A percentile compares a stretch with the other conserved stretches of the same genome.
Evolutionary conservation across 1,140 invertebrate genomes (phyloP).

Genomic region (Anastrepha ludens): DNA sequence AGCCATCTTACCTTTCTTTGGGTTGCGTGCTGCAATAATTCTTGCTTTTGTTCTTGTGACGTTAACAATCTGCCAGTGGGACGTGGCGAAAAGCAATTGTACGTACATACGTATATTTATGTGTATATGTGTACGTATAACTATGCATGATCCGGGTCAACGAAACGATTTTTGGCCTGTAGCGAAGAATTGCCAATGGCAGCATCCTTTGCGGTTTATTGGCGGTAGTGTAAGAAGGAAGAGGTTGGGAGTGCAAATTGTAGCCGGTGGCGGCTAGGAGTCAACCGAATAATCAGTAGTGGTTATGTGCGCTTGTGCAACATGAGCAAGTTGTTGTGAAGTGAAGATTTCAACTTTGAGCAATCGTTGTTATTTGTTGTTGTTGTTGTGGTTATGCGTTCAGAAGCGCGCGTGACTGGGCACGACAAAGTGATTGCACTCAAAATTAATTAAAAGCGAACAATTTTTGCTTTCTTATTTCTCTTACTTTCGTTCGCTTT

Average conservation of each 20-base stretch:
- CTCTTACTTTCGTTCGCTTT: background rate
- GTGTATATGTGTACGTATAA: background rate
- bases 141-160: background rate
- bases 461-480: background rate
- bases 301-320: background rate
- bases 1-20: background rate
- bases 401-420: constrained; percentile 27
- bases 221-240: background rate
- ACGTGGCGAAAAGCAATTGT: background rate
- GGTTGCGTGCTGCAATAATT: background rate
- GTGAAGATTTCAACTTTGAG: background rate
- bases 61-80: background rate
- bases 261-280: background rate
- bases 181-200: background rate
- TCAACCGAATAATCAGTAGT: background rate
- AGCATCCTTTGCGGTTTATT: constrained; percentile 11
- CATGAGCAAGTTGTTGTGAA: background rate
- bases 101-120: background rate
- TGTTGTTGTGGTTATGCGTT: constrained; percentile 5
- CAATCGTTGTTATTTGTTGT: constrained; percentile 5
- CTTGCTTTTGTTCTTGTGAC: constrained; percentile 9
- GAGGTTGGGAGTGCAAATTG: background rate
- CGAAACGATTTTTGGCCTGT: background rate
- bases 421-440: constrained; percentile 47
- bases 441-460: constrained; percentile 52